Base-by-base conservation (phyloP, 2,797 vertebrate genomes). In the Calcarius lapponicus region DNA sequence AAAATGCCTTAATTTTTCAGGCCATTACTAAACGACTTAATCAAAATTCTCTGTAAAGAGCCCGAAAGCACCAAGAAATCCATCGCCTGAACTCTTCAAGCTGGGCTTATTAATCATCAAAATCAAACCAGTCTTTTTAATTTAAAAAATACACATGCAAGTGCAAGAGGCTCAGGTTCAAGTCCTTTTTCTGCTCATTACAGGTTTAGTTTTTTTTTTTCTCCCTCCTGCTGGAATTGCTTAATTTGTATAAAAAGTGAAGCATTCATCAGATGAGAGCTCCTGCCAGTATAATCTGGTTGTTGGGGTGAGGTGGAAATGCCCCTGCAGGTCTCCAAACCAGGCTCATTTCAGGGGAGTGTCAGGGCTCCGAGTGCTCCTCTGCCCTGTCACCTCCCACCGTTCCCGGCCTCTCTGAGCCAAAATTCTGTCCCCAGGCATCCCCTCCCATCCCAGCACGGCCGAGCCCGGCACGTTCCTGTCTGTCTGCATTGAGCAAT, bases 401-500 rank as follows among this genome's bases (percentile, higher is more conserved):
- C 24, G 21, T 17, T 69, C 74, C 6, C 22, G 11, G n/a, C 45
- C 48, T n/a, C 74, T 38, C 64, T 3, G 69, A 83, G 50, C 57
- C 26, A 8, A 66, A 79, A 81, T 16, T 45, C 40, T 4, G 2
- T 54, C 58, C 48, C 51, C 12, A 17, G 82, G 34, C 47, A 24
- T 21, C 17, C 47, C 43, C 57, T 65, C 66, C 82, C 47, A 15
- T 3, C 34, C 9, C 53, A 11, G 57, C 1, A 0, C 47, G 21
- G 28, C 1, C 9, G 1, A 38, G 5, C 25, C 60, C 0, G 0
- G 24, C 9, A 2, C 2, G 32, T 56, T 34, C 54, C 32, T 56
- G 32, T 7, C 43, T 3, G 9, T 34, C 54, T 57, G 56, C 32
- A 34, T 1, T 24, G 56, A 34, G n/a, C n/a, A 34, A 34, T 1